phyloP scores from a whole-genome alignment of 30 jellyfish, hydroid and myxozoan genomes.

The Aurelia aurita region DNA sequence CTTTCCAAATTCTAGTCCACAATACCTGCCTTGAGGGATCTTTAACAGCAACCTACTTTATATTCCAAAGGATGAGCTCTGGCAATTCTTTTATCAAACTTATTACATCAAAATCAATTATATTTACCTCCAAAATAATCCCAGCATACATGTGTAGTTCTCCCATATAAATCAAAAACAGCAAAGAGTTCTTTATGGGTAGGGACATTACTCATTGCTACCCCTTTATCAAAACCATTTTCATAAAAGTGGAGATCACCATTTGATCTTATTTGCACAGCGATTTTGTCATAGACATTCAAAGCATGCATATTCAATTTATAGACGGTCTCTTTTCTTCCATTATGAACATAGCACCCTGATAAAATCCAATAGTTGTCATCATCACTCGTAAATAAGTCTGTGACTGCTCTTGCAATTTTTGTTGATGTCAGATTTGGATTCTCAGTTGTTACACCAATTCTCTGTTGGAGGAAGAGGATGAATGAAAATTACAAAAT shows the following conservation, averaged over 20 bases:
- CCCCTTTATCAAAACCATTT: constrained; percentile 63
- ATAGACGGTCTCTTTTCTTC: constrained; percentile 34
- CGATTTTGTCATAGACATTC: constrained; percentile 64
- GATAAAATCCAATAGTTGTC: constrained; percentile 75
- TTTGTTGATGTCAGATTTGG: constrained; percentile 44
- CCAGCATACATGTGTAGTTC: constrained; percentile 79
- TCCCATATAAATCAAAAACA: constrained; percentile 81
- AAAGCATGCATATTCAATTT: constrained; percentile 52
- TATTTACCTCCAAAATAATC: constrained; percentile 64
- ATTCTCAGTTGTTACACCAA: constrained; percentile 81
- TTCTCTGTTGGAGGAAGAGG: constrained; percentile 30
- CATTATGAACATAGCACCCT: constrained; percentile 67
- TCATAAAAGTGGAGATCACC: constrained; percentile 78
- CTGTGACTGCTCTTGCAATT: constrained; percentile 81
- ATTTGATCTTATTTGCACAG: constrained; percentile 79
- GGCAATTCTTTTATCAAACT: too few species aligned
- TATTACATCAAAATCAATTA: background rate
- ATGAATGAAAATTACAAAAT: too few species aligned
- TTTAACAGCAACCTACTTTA: too few species aligned
- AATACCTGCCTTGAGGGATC: too few species aligned
- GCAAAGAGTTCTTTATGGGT: constrained; percentile 66
- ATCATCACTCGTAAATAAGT: constrained; percentile 60
- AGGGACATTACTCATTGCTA: constrained; percentile 64
- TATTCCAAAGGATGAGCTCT: too few species aligned
- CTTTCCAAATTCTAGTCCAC: too few species aligned